Base-by-base conservation (phyloP, 2,888 invertebrate genomes). In the Ecliptopera silaceata region DNA sequence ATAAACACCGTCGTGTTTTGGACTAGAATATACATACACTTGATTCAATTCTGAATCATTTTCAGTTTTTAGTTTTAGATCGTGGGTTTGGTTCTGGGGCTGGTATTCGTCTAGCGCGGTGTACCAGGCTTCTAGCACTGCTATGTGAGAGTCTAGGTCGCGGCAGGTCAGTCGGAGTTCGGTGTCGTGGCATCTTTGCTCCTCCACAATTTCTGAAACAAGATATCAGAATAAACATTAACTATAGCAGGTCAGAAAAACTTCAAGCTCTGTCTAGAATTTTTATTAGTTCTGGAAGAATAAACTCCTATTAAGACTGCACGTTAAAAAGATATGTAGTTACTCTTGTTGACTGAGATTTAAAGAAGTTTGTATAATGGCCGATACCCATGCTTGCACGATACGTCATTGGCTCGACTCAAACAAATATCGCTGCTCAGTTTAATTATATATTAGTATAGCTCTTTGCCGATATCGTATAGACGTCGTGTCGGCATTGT, bases 191-290 rank as follows among this genome's bases (percentile, higher is more conserved):
- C 94, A 94, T 72, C 92, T 92, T 71, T 91, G 92, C 72, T 93
- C 93, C 77, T 93, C 92, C 54, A 94, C 94, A 66, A 93, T 92
- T 92, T 94, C 94, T 94, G 92, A 4, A 93, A 93, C 72, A 72
- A 59, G 5, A 39, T 17, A 20, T n/a, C 4, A 4, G n/a, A 11
- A 3, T n/a, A 32, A n/a, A 1, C 11, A n/a, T 32, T 32, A n/a
- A 2, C n/a, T 32, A n/a, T 32, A 20, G n/a, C n/a, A n/a, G n/a
- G n/a, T n/a, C n/a, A n/a, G 20, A 20, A 2, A 20, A 20, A 20
- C 20, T 20, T 20, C 3, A 20, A 20, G 20, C 20, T 22, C 4
- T 4, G 8, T 22, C n/a, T 31, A 31, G 1, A 34, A 12, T 11
- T 12, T 34, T 13, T 11, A 34, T 13, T 34, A 13, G 5, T 34